Percentiles rank a stretch among this genome's conserved stretches.
These are phyloP conservation scores for Anseranas semipalmata DNA, from an alignment of 2,113 vertebrate species.

Conservation along the genomic window DNA sequence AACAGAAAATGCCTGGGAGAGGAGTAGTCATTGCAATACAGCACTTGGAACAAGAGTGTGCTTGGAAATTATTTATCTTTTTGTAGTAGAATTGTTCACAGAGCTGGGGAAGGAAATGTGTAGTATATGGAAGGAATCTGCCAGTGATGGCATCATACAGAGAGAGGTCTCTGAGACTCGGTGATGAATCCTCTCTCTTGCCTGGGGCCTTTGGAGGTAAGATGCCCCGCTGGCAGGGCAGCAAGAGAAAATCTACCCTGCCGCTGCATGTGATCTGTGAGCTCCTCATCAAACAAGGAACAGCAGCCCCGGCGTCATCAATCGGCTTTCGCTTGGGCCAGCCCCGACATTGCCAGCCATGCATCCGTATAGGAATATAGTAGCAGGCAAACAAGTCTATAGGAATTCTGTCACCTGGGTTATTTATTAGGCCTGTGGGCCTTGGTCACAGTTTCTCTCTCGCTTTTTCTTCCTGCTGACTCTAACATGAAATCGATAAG, in stretches of 20 bases:
- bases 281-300: neutral
- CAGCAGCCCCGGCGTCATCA: neutral
- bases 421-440: no score
- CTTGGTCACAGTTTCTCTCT: neutral
- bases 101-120: neutral
- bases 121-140: neutral
- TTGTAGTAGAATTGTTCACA: neutral
- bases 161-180: neutral
- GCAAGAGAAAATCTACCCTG: neutral
- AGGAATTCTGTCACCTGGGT: neutral
- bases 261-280: rapidly evolving
- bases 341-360: neutral
- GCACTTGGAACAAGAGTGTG: neutral
- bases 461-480: neutral
- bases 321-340: rapidly evolving
- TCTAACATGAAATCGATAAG: neutral
- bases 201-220: neutral
- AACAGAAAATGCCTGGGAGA: neutral
- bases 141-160: neutral
- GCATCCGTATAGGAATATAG: neutral
- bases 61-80: neutral
- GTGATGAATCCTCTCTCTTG: no score
- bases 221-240: neutral
- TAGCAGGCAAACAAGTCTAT: neutral
- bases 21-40: neutral